A percentile compares a stretch with the other conserved stretches of the same genome.
phyloP scores from a whole-genome alignment of 1,140 invertebrate species.

The Periplaneta americana region DNA sequence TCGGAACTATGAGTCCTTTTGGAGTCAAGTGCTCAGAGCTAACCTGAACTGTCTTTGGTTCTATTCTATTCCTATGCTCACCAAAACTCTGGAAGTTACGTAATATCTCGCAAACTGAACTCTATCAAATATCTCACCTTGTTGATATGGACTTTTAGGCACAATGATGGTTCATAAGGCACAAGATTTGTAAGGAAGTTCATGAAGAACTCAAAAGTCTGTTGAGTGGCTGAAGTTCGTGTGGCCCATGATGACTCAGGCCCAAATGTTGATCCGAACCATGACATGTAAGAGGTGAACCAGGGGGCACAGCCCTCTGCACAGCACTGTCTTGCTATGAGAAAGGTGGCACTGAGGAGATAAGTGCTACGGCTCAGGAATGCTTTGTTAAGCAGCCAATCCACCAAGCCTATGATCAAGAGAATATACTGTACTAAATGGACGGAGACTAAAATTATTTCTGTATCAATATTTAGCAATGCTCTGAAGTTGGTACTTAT shows the following conservation, averaged over 20 bases:
- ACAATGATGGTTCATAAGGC: neutral
- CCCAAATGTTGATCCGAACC: slow-evolving; percentile 1
- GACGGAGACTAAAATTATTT: no score
- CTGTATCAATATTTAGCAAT: no score
- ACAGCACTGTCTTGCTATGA: neutral
- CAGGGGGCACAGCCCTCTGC: neutral
- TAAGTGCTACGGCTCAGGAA: neutral
- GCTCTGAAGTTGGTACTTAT: no score
- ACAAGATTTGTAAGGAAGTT: neutral
- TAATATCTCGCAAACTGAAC: neutral
- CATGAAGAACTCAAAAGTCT: neutral
- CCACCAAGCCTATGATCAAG: neutral
- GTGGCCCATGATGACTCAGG: neutral
- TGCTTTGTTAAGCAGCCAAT: neutral
- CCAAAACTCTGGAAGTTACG: no score
- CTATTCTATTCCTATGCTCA: no score
- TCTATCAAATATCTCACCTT: neutral
- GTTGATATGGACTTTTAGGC: neutral
- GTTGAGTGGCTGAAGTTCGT: neutral
- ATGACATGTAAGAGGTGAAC: neutral
- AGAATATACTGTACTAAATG: no score
- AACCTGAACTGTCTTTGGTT: no score
- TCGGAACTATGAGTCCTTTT: no score
- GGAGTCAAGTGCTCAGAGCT: no score
- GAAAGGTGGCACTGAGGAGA: neutral